Percentiles rank a stretch among this genome's conserved stretches.
Evolutionary conservation across 2,888 invertebrate genomes (phyloP).

Genomic region (Masnerella sp.): DNA sequence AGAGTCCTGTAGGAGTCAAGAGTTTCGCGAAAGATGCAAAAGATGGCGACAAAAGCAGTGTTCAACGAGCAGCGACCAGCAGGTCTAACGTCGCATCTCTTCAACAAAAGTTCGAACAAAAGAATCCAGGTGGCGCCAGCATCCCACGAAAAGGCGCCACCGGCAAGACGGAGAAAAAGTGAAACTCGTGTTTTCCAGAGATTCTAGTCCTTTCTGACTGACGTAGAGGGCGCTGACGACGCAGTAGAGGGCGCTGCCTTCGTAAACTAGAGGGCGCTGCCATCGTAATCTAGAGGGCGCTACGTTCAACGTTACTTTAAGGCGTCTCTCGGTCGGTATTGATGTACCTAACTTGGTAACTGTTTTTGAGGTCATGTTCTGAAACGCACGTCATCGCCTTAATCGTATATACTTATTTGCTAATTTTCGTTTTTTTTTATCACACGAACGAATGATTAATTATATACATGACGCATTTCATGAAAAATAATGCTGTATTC

Average conservation of each 20-base stretch:
- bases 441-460: too few species aligned
- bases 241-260: constrained; percentile 1
- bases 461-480: too few species aligned
- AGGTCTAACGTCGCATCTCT: constrained; percentile 87
- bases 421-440: too few species aligned
- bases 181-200: constrained; percentile 8
- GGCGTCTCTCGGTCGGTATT: too few species aligned
- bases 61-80: constrained; percentile 77
- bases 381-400: too few species aligned
- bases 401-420: too few species aligned
- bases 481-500: too few species aligned
- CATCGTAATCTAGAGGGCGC: too few species aligned
- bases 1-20: constrained; percentile 66
- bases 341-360: too few species aligned
- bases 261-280: too few species aligned
- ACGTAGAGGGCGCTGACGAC: constrained; percentile 16
- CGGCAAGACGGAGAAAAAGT: constrained; percentile 62
- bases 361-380: too few species aligned
- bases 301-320: too few species aligned
- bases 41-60: constrained; percentile 60
- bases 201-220: constrained; percentile 44
- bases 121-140: constrained; percentile 59
- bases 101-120: constrained; percentile 86
- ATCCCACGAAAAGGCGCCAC: constrained; percentile 62
- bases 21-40: constrained; percentile 59